These are phyloP conservation scores for Staurois parvus DNA, from an alignment of 2,797 vertebrate genomes.

Conservation along the genomic window DNA sequence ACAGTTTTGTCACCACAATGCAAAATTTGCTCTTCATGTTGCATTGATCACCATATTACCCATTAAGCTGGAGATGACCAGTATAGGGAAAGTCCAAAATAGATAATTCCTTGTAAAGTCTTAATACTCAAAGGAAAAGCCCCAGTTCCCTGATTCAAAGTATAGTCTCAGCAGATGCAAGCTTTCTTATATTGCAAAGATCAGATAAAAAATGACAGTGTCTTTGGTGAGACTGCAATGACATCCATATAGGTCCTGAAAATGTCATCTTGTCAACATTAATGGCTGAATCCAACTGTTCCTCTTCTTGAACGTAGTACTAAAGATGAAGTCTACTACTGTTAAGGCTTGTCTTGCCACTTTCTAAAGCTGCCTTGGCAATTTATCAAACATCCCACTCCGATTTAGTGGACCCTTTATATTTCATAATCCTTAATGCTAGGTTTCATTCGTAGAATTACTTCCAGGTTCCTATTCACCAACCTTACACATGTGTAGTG, in stretches of 20 bases:
- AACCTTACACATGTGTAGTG: not conserved
- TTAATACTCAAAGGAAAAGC: slow-evolving; percentile 56
- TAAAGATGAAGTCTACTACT: slow-evolving; percentile 24
- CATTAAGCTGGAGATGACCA: slow-evolving; percentile 52
- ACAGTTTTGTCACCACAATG: slow-evolving; percentile 40
- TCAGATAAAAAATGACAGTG: slow-evolving; percentile 49
- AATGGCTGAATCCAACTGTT: slow-evolving; percentile 28
- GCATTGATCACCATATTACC: slow-evolving; percentile 29
- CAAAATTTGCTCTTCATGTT: slow-evolving; percentile 6
- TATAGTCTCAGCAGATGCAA: slow-evolving; percentile 50
- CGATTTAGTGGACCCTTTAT: not conserved
- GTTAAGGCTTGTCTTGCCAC: slow-evolving; percentile 38
- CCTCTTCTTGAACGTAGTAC: slow-evolving; percentile 21
- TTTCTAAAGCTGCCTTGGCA: slow-evolving; percentile 16
- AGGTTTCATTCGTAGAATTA: not conserved
- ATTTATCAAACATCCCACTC: not conserved
- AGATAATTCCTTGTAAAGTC: slow-evolving; percentile 4
- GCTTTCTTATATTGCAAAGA: slow-evolving; percentile 59
- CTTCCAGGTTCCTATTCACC: not conserved
- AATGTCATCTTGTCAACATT: slow-evolving; percentile 2
- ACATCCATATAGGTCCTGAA: slow-evolving; percentile 20
- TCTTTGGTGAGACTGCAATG: slow-evolving; percentile 77
- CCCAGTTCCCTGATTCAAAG: slow-evolving; percentile 57
- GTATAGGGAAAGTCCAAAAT: slow-evolving; percentile 11
- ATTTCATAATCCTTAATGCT: not conserved